Evolutionary conservation across 2,797 vertebrate species (phyloP), one percentile per base, ranked within the genome.

Genomic region (Hephaestus fuliginosus): DNA sequence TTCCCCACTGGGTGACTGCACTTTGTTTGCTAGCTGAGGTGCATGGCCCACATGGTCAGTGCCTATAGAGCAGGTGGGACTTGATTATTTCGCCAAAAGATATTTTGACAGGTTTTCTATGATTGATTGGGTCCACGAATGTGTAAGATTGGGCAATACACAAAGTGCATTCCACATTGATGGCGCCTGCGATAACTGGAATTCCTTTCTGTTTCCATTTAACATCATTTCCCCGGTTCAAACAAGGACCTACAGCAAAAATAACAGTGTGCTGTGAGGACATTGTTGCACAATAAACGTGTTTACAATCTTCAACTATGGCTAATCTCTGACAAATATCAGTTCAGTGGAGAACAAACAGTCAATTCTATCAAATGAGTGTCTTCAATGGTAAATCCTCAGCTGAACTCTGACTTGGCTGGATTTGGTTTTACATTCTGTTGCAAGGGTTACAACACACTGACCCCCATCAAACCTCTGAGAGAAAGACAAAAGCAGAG

Each of bases 161-260:
- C 43, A 91, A 75, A 82, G 65, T 70, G 63, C 41, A 83, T 88
- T 87, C 74, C 73, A 83, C 11, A 39, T 12, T 76, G 74, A 81
- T 82, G 69, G 65, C 8, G 3, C 15, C 49, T 51, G 55, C 39
- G 73, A 91, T 72, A 61, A 85, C 53, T 84, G 30, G 58, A 83
- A 74, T 86, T 78, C 44, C 20, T 78, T 77, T 86, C 64, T 88
- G 84, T 87, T 86, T 90, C 67, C 75, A 74, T 76, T 81, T 67
- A 85, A 81, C 53, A 78, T 71, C 30, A 46, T 22, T 79, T 65
- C 49, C 36, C 65, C 43, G 41, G 71, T 71, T 91, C 65, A 82
- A 80, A 83, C 51, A 20, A 18, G 28, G 64, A 78, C 57, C 73
- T 70, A 76, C 11, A 30, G 13, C 33, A 64, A 70, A 53, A 85